Evolutionary conservation across 2,888 invertebrate genomes (phyloP).

Genomic region (Drosophila paranaensis): DNA sequence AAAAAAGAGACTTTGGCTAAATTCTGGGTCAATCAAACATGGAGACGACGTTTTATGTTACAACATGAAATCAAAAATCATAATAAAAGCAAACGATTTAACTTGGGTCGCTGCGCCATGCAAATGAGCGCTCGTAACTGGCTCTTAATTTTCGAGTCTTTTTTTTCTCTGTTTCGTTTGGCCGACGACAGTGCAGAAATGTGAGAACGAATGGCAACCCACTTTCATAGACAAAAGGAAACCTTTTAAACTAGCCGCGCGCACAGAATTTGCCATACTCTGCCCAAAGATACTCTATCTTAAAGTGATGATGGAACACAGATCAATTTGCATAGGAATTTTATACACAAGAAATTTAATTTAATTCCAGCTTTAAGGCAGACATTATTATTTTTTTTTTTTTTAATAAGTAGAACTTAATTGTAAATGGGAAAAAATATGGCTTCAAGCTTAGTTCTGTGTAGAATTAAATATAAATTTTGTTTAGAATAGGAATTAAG

Average conservation of each 20-base stretch:
- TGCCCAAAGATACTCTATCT: constrained; percentile 21
- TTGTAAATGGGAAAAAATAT: too few relatives aligned
- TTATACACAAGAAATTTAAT: too few relatives aligned
- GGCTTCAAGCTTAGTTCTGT: too few relatives aligned
- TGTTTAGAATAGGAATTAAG: too few relatives aligned
- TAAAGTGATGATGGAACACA: not conserved
- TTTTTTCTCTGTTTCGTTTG: constrained; percentile 12
- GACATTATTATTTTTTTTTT: not conserved
- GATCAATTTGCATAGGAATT: constrained; percentile 5
- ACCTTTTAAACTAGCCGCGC: constrained; percentile 13
- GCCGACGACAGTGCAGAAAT: constrained; percentile 43
- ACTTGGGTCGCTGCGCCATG: constrained; percentile 54
- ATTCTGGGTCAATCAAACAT: constrained; percentile 73
- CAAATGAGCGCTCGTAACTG: constrained; percentile 68
- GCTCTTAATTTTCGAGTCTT: constrained; percentile 56
- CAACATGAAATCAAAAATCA: constrained; percentile 62
- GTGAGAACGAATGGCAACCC: constrained; percentile 64
- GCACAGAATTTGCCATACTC: constrained; percentile 33
- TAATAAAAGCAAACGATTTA: constrained; percentile 57
- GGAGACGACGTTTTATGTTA: constrained; percentile 61
- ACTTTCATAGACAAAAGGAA: constrained; percentile 63
- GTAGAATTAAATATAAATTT: too few relatives aligned
- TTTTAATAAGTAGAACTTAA: too few relatives aligned
- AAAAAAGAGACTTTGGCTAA: constrained; percentile 13
- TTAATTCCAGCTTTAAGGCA: not conserved